Conservation (phyloP, 2,113 vertebrate species). For the Sus scrofa region T2T-Sscrofa CM000818.6:24151001-24151500, state of each 20-base stretch:
- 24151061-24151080: neutral
- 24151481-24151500: neutral
- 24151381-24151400: neutral
- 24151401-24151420: neutral
- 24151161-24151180: neutral
- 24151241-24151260: neutral
- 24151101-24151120: neutral
- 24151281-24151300: neutral
- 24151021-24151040: neutral
- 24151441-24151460: neutral
- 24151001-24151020: neutral
- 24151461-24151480: too few relatives aligned
- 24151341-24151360: neutral
- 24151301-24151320: neutral
- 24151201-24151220: neutral
- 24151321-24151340: neutral
- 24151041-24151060: neutral
- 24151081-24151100: neutral
- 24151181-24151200: neutral
- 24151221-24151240: neutral
- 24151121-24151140: neutral
- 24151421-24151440: neutral
- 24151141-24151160: neutral
- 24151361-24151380: neutral
- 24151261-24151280: neutral